Evolutionary conservation across 2,113 vertebrate species (phyloP).

Genomic region (Caretta caretta): DNA sequence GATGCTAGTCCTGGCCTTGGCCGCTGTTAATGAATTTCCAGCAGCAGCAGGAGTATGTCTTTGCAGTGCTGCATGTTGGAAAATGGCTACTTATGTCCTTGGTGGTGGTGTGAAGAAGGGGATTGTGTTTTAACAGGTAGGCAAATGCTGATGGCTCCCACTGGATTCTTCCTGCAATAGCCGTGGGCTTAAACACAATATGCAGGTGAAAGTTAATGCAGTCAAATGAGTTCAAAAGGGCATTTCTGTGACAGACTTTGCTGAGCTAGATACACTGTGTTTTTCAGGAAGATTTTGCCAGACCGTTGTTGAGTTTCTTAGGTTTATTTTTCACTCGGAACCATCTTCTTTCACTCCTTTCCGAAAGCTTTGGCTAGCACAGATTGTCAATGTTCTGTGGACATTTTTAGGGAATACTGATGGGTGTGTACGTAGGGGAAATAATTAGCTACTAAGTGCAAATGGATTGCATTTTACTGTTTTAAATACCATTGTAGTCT

Average conservation of each 20-base stretch:
- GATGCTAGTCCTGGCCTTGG: neutral
- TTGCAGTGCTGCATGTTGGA: neutral
- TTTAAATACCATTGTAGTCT: slow-evolving; percentile 66
- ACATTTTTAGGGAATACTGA: slow-evolving; percentile 58
- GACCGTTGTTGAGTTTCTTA: neutral
- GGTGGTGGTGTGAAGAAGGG: neutral
- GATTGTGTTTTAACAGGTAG: neutral
- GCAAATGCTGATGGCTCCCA: neutral
- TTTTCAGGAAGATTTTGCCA: neutral
- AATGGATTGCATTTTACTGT: slow-evolving; percentile 59
- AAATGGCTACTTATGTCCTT: neutral
- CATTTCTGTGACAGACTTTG: neutral
- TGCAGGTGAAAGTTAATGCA: neutral
- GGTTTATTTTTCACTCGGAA: neutral
- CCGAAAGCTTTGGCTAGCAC: slow-evolving; percentile 59
- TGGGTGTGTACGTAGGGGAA: slow-evolving; percentile 63
- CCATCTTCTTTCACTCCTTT: slow-evolving; percentile 4
- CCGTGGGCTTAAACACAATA: neutral
- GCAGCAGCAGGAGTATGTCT: neutral
- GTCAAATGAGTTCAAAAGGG: neutral
- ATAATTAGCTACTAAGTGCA: slow-evolving; percentile 67
- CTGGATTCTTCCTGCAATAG: neutral
- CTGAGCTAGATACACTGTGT: accelerated
- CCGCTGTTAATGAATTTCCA: neutral
- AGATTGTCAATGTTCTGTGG: slow-evolving; percentile 47